Percentiles rank a stretch among this genome's conserved stretches.
These are phyloP conservation scores for Cochlearius cochlearius DNA, from an alignment of 2,113 vertebrate species.

Conservation along the genomic window DNA sequence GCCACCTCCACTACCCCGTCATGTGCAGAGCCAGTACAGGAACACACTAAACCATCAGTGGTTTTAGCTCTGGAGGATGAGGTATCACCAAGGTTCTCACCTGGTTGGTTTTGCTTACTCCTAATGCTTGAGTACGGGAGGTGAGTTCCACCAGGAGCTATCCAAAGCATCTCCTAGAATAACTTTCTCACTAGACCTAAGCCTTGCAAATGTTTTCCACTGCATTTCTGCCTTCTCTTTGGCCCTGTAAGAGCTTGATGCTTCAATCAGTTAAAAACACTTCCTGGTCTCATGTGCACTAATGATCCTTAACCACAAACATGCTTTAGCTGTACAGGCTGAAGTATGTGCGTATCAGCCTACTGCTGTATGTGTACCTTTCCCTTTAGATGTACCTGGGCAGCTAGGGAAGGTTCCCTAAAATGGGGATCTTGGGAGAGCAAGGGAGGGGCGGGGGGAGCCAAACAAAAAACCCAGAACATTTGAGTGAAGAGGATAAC, in stretches of 20 bases:
- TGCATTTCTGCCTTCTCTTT: neutral
- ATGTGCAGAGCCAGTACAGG: neutral
- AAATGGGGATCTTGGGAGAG: neutral
- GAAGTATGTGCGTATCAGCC: rapidly evolving
- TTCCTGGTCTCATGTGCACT: neutral
- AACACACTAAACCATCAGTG: rapidly evolving
- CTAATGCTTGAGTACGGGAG: neutral
- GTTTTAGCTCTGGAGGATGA: neutral
- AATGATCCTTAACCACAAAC: neutral
- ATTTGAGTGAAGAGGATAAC: neutral
- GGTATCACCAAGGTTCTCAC: neutral
- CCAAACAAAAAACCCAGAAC: neutral
- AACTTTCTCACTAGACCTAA: neutral
- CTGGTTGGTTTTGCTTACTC: neutral
- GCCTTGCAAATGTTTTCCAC: neutral
- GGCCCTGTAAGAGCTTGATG: neutral
- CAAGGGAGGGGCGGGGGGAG: too few species aligned
- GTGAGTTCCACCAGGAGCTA: neutral
- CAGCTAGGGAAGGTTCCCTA: neutral
- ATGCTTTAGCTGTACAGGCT: neutral
- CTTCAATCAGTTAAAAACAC: neutral
- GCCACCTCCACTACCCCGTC: neutral
- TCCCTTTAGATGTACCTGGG: neutral
- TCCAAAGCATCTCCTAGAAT: neutral
- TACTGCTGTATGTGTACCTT: neutral